Evolutionary conservation across 2,888 invertebrate genomes (phyloP), one percentile per base, ranked within the genome.

Genomic region (Halictus quadricinctus): DNA sequence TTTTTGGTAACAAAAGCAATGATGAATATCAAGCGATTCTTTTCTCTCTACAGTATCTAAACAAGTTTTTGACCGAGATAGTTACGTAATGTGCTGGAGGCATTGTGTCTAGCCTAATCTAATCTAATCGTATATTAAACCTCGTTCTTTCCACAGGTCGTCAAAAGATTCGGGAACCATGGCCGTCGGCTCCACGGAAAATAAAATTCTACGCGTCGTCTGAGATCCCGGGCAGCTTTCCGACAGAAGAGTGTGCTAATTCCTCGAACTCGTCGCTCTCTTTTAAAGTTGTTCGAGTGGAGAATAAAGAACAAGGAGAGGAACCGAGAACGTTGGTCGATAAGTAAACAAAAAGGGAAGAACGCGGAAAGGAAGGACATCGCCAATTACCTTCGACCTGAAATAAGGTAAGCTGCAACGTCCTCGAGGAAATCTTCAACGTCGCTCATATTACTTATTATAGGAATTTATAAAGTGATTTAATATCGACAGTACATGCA

Each of bases 111-210:
- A 84, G 66, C 29, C 21, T 79, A 84, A 84, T 87, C 82, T 85
- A 85, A 88, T 88, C 83, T 87, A 87, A 90, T 90, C 84, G 70
- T 36, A 29, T 54, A 70, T 80, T 36, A 69, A 70, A 73, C 83
- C 60, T 74, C 72, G 50, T 75, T 64, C 72, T 80, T 88, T 90
- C 69, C 78, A 5, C 48, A 90, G 90, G 86, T 88, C 76, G 83
- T 74, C 66, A 77, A 54, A 77, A 29, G 60, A 70, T 80, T 58
- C 64, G 74, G 78, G 41, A 86, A 76, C 64, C 76, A 86, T 88
- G 88, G 84, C 79, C 84, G 78, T 85, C 81, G 81, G 77, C 81
- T 84, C 79, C 29, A 80, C 70, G 74, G 84, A 78, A 80, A 84
- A 75, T 73, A 80, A 79, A 75, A 82, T 79, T 75, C 54, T 29